Percentiles rank a stretch among this genome's conserved stretches.
Evolutionary conservation across 2,113 vertebrate genomes (phyloP).

Genomic region (Sphyrna mokarran): DNA sequence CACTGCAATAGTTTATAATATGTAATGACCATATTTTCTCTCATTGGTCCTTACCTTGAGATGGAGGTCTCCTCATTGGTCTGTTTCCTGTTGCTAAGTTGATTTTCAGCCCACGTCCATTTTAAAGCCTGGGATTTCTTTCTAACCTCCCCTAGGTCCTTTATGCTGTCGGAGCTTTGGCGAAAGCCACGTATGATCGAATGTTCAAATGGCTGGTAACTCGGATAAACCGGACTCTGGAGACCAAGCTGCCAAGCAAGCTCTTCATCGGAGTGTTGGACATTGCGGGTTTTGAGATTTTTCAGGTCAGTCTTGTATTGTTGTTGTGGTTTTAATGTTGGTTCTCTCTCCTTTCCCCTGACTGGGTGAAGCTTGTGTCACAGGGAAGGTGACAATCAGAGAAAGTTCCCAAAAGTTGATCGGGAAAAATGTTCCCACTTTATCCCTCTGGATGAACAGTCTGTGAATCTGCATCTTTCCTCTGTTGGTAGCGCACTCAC

Average conservation of each 20-base stretch:
- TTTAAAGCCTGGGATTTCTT: not conserved
- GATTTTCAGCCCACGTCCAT: not conserved
- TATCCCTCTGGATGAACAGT: too few relatives aligned
- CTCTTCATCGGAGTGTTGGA: constrained; percentile 36
- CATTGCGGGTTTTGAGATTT: constrained; percentile 37
- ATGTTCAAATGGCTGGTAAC: constrained; percentile 34
- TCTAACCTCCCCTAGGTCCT: not conserved
- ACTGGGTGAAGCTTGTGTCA: too few relatives aligned
- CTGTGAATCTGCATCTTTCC: too few relatives aligned
- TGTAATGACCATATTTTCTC: too few relatives aligned
- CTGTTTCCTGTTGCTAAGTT: too few relatives aligned
- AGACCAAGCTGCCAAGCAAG: not conserved
- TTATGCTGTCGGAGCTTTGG: constrained; percentile 26
- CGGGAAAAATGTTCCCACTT: too few relatives aligned
- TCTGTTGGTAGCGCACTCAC: too few relatives aligned
- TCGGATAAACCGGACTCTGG: constrained; percentile 31
- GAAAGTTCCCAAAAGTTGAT: too few relatives aligned
- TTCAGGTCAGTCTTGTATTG: not conserved
- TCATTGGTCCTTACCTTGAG: too few relatives aligned
- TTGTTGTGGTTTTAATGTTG: not conserved
- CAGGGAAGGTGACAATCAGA: too few relatives aligned
- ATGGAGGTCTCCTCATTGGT: too few relatives aligned
- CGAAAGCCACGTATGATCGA: constrained; percentile 27
- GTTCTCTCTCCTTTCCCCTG: not conserved
- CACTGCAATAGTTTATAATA: too few relatives aligned